Evolutionary conservation across 2,113 vertebrate species (phyloP), one percentile per base, ranked within the genome.

Genomic region (Syngnathus scovelli): DNA sequence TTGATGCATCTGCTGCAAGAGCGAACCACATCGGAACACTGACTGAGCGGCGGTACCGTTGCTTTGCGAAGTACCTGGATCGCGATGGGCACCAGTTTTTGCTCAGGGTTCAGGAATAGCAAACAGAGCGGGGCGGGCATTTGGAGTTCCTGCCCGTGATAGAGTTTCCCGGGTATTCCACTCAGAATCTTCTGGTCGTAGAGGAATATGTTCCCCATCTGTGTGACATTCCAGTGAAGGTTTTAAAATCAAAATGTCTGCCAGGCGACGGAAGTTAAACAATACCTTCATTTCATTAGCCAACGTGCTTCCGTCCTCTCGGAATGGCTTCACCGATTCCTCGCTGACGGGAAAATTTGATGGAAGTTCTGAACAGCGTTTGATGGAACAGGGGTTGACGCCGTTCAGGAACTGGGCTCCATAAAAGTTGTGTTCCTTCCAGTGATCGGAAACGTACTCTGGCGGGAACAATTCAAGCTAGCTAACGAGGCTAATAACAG

Each of bases 321-420:
- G 86, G 85, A 93, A 86, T 77, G 89, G 66, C 75, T 78, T 75
- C 67, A 98, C 93, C 95, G 95, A 95, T 64, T 91, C 86, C 0
- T 85, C 92, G 54, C 92, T 95, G 70, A 97, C 93, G 0, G 94
- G 91, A 19, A 98, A 87, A 68, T 97, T 97, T 66, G 77, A 38
- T 0, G 94, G 95, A 69, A 96, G 80, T 72, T 90, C 72, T 2
- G 75, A 88, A 77, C 95, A 97, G 46, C 86, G 86, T 66, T 63
- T 80, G 69, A 98, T 94, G 79, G 93, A 55, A 55, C 91, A 93
- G 0, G 96, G 94, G 81, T 97, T 96, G 80, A 88, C 87, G 13
- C 86, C 94, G 2, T 96, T 96, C 66, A 98, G 87, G 74, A 95
- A 94, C 90, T 96, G 95, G 81, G 81, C 94, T 27, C 95, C 95